Evolutionary conservation across 2,888 invertebrate species (phyloP).

Genomic region (Hetaerina titia): DNA sequence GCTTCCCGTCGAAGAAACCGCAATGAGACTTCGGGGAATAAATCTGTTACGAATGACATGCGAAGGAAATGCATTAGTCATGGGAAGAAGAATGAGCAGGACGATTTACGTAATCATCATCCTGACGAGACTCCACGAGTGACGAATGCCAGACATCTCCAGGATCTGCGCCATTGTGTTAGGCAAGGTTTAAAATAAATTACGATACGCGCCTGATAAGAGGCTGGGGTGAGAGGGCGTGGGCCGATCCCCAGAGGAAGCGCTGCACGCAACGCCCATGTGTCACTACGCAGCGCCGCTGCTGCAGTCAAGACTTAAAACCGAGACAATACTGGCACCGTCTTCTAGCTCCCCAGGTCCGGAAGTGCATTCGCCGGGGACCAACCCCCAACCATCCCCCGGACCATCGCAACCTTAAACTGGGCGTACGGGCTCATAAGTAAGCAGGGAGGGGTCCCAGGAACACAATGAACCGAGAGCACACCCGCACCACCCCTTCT

Average conservation of each 20-base stretch:
- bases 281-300: not conserved
- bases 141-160: not conserved
- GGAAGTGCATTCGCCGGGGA: not conserved
- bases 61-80: conserved; percentile 30
- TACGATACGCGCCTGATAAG: conserved; percentile 1
- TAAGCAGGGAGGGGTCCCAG: conserved; percentile 39
- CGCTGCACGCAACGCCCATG: not conserved
- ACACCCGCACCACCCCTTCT: not conserved
- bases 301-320: too few relatives aligned
- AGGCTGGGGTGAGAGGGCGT: not conserved
- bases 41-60: not conserved
- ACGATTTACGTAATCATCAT: not conserved
- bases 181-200: conserved; percentile 10
- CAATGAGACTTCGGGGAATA: not conserved
- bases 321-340: not conserved
- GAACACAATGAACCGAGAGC: conserved; percentile 31
- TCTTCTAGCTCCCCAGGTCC: not conserved
- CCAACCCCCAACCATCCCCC: not conserved
- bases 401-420: not conserved
- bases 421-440: not conserved
- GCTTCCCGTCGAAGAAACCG: not conserved
- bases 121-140: not conserved
- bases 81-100: not conserved
- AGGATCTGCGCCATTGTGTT: not conserved
- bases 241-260: not conserved